These are phyloP conservation scores for Columbina picui DNA, from an alignment of 2,113 vertebrate species.

Conservation along the genomic window DNA sequence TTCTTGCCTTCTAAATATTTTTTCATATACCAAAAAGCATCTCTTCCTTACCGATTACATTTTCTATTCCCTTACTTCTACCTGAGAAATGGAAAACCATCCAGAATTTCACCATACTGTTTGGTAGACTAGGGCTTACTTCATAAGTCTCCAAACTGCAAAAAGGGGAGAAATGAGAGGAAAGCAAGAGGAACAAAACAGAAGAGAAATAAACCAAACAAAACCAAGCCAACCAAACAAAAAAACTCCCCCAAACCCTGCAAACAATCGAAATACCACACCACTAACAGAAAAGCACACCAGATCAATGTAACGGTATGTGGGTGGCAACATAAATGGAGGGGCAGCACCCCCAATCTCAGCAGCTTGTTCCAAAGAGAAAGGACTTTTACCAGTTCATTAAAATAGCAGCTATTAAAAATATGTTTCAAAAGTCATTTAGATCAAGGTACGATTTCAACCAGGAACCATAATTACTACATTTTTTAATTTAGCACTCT, in stretches of 20 bases:
- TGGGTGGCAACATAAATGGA: not conserved
- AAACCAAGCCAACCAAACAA: too few species aligned
- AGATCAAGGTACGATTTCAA: not conserved
- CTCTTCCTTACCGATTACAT: not conserved
- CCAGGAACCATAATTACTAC: not conserved
- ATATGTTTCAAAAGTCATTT: not conserved
- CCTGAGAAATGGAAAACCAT: not conserved
- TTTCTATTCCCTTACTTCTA: not conserved
- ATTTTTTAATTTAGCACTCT: not conserved
- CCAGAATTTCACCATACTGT: not conserved
- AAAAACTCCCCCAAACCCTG: too few species aligned
- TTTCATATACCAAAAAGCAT: not conserved
- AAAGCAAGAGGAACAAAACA: not conserved
- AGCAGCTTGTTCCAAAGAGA: not conserved
- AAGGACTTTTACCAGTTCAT: not conserved
- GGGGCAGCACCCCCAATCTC: not conserved
- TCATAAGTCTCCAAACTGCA: not conserved
- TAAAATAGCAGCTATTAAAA: constrained; percentile 25
- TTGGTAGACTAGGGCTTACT: not conserved
- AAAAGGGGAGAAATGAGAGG: not conserved
- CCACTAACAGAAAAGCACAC: not conserved
- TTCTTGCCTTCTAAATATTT: not conserved
- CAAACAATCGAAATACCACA: too few species aligned
- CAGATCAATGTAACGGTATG: not conserved
- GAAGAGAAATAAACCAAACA: too few species aligned